A percentile compares a stretch with the other conserved stretches of the same genome.
Evolutionary conservation across 2,113 vertebrate species (phyloP).

Genomic region (Lepus europaeus): DNA sequence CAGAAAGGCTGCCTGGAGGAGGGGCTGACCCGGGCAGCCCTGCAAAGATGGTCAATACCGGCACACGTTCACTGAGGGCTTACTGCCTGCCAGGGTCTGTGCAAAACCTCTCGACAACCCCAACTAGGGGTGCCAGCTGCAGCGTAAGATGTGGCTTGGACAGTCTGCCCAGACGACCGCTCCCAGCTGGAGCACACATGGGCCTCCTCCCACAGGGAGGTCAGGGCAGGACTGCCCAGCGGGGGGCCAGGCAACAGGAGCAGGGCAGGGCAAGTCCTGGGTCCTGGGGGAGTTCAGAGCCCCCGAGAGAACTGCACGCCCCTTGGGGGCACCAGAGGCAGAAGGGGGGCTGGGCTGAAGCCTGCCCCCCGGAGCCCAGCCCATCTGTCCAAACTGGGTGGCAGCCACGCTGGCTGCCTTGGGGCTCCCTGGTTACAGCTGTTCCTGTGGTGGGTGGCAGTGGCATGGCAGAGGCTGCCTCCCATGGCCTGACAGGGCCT

Average conservation of each 20-base stretch:
- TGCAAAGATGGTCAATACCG: not conserved
- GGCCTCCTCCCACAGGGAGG: not conserved
- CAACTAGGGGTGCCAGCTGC: not conserved
- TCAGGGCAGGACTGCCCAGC: not conserved
- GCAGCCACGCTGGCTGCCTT: not conserved
- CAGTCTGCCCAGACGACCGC: not conserved
- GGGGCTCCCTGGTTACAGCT: not conserved
- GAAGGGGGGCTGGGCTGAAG: not conserved
- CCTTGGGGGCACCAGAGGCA: not conserved
- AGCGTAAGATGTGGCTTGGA: not conserved
- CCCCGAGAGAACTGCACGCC: not conserved
- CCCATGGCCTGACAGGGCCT: not conserved
- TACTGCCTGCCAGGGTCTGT: not conserved
- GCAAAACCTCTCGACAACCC: not conserved
- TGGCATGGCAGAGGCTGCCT: slow-evolving; percentile 38
- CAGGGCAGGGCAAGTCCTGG: not conserved
- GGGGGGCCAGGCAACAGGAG: rapidly evolving
- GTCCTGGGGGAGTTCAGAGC: no score
- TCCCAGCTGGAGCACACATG: not conserved
- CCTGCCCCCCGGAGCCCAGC: not conserved
- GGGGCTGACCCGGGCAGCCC: not conserved
- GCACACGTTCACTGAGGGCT: not conserved
- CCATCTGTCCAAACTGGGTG: slow-evolving; percentile 61
- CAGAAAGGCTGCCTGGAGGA: not conserved
- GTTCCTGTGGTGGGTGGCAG: not conserved